A percentile compares a stretch with the other conserved stretches of the same genome.
These are phyloP conservation scores for Liopterus haemorrhoidalis DNA, from an alignment of 2,888 invertebrate genomes.

Conservation along the genomic window DNA sequence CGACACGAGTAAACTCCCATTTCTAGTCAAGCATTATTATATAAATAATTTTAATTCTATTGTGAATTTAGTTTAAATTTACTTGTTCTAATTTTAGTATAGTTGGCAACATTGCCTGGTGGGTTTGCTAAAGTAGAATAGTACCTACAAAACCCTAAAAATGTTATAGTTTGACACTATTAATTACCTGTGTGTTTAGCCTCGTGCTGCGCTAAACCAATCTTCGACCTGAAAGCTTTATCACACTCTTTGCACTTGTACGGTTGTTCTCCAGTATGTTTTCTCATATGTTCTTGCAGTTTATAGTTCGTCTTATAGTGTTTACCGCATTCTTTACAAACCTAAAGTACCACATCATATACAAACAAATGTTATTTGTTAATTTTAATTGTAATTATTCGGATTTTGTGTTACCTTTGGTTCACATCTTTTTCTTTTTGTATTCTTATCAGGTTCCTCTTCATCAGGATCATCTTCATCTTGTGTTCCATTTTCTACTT, in stretches of 20 bases:
- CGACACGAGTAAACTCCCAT: too few relatives aligned
- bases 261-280: conserved; percentile 56
- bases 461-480: conserved; percentile 32
- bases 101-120: too few relatives aligned
- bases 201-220: conserved; percentile 55
- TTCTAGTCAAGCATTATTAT: too few relatives aligned
- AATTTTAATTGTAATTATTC: conserved; percentile 39
- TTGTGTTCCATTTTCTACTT: conserved; percentile 31
- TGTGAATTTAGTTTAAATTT: too few relatives aligned
- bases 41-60: too few relatives aligned
- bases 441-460: conserved; percentile 21
- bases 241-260: conserved; percentile 53
- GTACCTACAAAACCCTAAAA: conserved; percentile 5
- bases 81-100: too few relatives aligned
- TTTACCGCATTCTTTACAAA: conserved; percentile 54
- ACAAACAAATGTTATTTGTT: conserved; percentile 40
- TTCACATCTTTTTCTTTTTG: conserved; percentile 21
- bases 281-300: conserved; percentile 54
- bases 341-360: conserved; percentile 49
- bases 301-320: conserved; percentile 56
- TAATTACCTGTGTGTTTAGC: conserved; percentile 51
- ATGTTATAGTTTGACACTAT: background rate
- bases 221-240: conserved; percentile 56
- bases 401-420: conserved; percentile 32
- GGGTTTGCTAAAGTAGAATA: conserved; percentile 1